Base-by-base conservation (phyloP, 2,888 invertebrate genomes). In the Stratiomys singularior region DNA sequence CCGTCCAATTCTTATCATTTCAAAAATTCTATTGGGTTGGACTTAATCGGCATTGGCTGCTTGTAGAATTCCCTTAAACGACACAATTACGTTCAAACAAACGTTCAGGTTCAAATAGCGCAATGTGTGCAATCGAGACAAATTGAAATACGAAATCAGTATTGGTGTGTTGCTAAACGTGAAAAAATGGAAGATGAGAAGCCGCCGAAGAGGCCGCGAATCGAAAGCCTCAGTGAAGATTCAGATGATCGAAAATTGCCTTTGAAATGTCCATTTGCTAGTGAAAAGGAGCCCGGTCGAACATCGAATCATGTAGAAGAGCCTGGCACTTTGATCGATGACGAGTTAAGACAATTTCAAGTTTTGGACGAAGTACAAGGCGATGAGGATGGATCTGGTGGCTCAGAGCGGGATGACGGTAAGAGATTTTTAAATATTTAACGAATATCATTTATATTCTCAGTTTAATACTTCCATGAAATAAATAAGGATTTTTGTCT, bases 331-430 rank as follows among this genome's bases (percentile, higher is more conserved):
- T 80, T 81, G 0, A 81, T 85, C 9, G 85, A 87, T 77, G 87
- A 89, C 72, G 88, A 89, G 80, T 82, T 90, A 60, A 85, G 90
- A 15, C 89, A 90, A 78, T 92, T 92, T 84, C 92, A 92, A 83
- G 90, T 92, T 78, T 85, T 92, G 37, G 92, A 93, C 84, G 92
- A 93, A 84, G 87, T 91, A 28, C 89, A 89, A 77, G 88, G 88
- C 58, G 88, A 74, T 21, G 69, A 69, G n/a, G 69, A 89, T 74
- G 85, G 84, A 77, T 87, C 88, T 25, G 89, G 88, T 25, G 89
- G 88, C 52, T 85, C 86, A 5, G 86, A 85, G 60, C 79, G 74
- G 3, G 69, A 69, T n/a, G 46, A 46, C 9, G 46, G 69, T 69
- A 47, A 30, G 37, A 37, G 3, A 5, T 37, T 37, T 37, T 37